Evolutionary conservation across 2,113 vertebrate genomes (phyloP).

Genomic region (Boulengeromyrus knoepffleri): DNA sequence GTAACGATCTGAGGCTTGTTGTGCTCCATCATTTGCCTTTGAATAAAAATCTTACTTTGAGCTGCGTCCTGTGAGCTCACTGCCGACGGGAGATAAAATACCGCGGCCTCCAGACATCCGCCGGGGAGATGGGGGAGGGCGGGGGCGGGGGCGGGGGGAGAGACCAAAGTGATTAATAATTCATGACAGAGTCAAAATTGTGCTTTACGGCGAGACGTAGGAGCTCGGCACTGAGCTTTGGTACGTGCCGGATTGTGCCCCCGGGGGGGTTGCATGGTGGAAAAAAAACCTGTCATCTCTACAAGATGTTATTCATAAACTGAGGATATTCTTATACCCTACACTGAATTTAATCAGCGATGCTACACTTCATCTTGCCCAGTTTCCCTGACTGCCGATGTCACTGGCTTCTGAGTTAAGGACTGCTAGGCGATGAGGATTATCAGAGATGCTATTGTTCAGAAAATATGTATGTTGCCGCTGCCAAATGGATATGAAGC

Average conservation of each 20-base stretch:
- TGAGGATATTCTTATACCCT: not conserved
- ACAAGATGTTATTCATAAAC: constrained; percentile 1
- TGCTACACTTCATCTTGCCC: constrained; percentile 2
- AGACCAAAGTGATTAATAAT: constrained; percentile 9
- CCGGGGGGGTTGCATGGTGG: not conserved
- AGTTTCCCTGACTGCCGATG: not conserved
- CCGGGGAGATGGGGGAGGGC: not conserved
- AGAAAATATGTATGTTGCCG: not conserved
- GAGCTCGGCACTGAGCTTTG: not conserved
- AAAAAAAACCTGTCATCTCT: not conserved
- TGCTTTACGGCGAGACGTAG: not conserved
- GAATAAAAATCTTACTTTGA: constrained; percentile 10
- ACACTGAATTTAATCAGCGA: constrained; percentile 4
- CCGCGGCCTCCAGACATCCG: not conserved
- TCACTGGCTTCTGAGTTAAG: not conserved
- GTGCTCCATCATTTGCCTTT: not conserved
- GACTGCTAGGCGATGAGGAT: not conserved
- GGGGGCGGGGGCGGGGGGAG: too few relatives aligned
- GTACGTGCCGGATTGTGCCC: not conserved
- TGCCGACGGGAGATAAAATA: not conserved
- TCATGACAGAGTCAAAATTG: not conserved
- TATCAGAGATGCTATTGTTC: not conserved
- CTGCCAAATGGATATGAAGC: not conserved
- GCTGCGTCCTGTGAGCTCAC: not conserved
- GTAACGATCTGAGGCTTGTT: not conserved